Conservation (phyloP, 2,113 vertebrate genomes). For the Hiodon tergisus region DNA sequence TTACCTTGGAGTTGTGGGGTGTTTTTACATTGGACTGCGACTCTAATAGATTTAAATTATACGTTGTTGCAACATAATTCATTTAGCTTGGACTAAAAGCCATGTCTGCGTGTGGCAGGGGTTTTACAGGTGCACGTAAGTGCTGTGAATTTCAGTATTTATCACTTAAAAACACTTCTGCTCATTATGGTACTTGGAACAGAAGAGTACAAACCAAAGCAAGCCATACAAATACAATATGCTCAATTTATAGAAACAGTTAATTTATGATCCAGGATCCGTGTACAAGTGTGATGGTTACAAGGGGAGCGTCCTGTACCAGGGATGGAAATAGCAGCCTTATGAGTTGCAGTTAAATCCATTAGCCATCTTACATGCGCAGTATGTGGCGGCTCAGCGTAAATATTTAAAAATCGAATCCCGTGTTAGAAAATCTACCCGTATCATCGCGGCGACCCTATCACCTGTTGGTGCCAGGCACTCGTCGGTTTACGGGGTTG, state of each 20-base stretch:
- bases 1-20: constrained; percentile 30
- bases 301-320: not conserved
- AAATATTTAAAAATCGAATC: too few species aligned
- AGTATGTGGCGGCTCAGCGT: not conserved
- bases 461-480: too few species aligned
- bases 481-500: not conserved
- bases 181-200: too few species aligned
- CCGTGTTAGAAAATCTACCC: too few species aligned
- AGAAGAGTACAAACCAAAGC: too few species aligned
- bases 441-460: too few species aligned
- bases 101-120: constrained; percentile 16
- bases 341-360: not conserved
- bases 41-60: constrained; percentile 25
- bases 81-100: constrained; percentile 8
- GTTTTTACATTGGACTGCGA: constrained; percentile 37
- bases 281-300: not conserved
- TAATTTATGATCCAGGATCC: too few species aligned
- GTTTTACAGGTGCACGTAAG: constrained; percentile 8
- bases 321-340: not conserved
- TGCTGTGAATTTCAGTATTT: not conserved
- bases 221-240: too few species aligned
- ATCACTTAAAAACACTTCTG: not conserved
- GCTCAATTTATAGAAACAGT: too few species aligned
- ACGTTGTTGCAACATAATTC: constrained; percentile 24
- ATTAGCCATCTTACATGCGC: not conserved